Evolutionary conservation across 2,888 invertebrate genomes (phyloP), one percentile per base, ranked within the genome.

Genomic region (Scaptomyza tumidula): DNA sequence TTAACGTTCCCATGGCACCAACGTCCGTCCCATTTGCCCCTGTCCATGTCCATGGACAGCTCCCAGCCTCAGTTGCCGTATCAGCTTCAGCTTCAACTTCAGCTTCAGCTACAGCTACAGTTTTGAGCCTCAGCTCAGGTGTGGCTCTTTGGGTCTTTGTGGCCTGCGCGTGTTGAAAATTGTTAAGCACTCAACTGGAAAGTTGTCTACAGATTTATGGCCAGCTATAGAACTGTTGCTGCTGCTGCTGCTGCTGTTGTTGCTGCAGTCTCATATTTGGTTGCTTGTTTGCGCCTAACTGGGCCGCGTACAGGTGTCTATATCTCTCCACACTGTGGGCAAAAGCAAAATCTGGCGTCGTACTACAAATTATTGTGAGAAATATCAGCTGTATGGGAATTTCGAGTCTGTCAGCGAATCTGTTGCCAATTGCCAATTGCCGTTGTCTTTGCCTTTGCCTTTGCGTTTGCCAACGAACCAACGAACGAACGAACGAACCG

Each of bases 281-380:
- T 58, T 54, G 64, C 69, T 64, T 69, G 63, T 55, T 55, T 64
- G 57, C 55, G 55, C 56, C 62, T 73, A 74, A 68, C 78, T 80
- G 58, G 67, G 71, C 72, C 71, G 71, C 44, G 65, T 87, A 80
- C 82, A 82, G 86, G 82, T 82, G 82, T 82, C 88, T 83, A 24
- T 24, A 24, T 24, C 66, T 67, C 14, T 16, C 41, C 9, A 1
- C 33, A 6, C 33, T 10, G 6, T 29, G 24, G 24, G 24, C 24
- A 24, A 24, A 24, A 24, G 41, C 64, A 65, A 72, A 74, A 68
- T 73, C 83, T 73, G 88, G 72, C 86, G 66, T 80, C 19, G 39
- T 45, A 68, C 70, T 83, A 83, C 88, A 88, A 83, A 86, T 88
- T 83, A 83, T 83, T 83, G 88, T 88, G 86, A 86, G 83, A 88